phyloP scores from a whole-genome alignment of 2,888 invertebrate species.

The Hyles lineata region DNA sequence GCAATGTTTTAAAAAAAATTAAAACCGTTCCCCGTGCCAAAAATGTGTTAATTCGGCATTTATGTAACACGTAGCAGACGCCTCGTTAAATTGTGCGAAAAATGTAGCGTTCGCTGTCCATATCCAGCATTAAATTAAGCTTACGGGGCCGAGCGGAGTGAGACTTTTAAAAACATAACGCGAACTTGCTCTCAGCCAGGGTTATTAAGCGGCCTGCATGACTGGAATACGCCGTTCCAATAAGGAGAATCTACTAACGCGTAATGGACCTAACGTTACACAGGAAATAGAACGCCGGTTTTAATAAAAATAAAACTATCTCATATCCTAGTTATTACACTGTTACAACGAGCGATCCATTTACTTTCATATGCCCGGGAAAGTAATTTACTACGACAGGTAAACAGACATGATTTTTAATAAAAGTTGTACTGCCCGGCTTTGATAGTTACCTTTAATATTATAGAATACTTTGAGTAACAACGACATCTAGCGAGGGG shows the following conservation, averaged over 20 bases:
- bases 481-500: conserved; percentile 56
- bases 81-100: conserved; percentile 60
- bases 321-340: conserved; percentile 21
- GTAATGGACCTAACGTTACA: conserved; percentile 35
- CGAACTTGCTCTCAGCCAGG: conserved; percentile 44
- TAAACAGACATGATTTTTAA: conserved; percentile 1
- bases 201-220: conserved; percentile 44
- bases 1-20: conserved; percentile 70
- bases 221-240: conserved; percentile 31
- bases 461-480: background rate
- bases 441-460: background rate
- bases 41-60: conserved; percentile 70
- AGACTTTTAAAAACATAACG: conserved; percentile 53
- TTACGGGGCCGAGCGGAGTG: conserved; percentile 47
- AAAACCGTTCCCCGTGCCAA: conserved; percentile 67
- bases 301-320: conserved; percentile 15
- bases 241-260: conserved; percentile 24
- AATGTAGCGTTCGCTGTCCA: conserved; percentile 57
- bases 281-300: conserved; percentile 35
- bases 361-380: conserved; percentile 18
- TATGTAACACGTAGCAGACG: conserved; percentile 57
- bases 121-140: conserved; percentile 66
- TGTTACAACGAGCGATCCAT: background rate
- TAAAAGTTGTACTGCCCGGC: background rate
- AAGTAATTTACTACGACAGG: conserved; percentile 16